Base-by-base conservation (phyloP, 2,888 invertebrate genomes). In the Mylabris sibirica region DNA sequence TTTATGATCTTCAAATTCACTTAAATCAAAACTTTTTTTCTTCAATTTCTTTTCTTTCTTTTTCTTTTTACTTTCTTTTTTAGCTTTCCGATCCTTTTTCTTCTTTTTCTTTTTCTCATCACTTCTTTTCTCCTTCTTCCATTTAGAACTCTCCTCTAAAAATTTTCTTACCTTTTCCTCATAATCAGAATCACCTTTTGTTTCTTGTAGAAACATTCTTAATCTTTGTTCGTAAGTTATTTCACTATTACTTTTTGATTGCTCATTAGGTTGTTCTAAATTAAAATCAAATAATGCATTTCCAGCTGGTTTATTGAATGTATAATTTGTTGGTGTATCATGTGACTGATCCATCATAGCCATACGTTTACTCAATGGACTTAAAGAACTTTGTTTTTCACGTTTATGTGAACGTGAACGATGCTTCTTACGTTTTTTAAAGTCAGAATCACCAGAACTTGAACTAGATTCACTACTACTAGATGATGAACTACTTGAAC, bases 141-240 rank as follows among this genome's bases (percentile, higher is more conserved):
- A 94, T 79, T 93, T 91, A 35, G 91, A 91, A 0, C 93, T 93
- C 78, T 95, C 94, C 79, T 93, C 93, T 67, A 95, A 86, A 83
- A 95, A 92, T 83, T 92, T 94, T n/a, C 94, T 90, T 68, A 95
- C 94, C 87, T 88, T 93, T 70, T 92, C 92, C 83, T 94, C 93
- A 78, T 95, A 95, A 82, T 95, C 94, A 0, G 93, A 93, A 80
- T 95, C 95, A 22, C 86, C 87, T 82, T 92, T 93, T 2, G 93
- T 93, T 84, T 92, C 92, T 76, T 93, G 92, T 73, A 94, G 84
- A 84, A 94, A 93, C 14, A 83, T 77, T 63, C 83, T 88, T 3
- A 93, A 92, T 75, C 80, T 81, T n/a, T 76, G 69, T 66, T 82
- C 82, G 57, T 82, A 82, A 63, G 78, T 79, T 26, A 75, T 63